These are phyloP conservation scores for Montipora efflorescens DNA, from an alignment of 64 coral and sea anemone genomes.

Conservation along the genomic window DNA sequence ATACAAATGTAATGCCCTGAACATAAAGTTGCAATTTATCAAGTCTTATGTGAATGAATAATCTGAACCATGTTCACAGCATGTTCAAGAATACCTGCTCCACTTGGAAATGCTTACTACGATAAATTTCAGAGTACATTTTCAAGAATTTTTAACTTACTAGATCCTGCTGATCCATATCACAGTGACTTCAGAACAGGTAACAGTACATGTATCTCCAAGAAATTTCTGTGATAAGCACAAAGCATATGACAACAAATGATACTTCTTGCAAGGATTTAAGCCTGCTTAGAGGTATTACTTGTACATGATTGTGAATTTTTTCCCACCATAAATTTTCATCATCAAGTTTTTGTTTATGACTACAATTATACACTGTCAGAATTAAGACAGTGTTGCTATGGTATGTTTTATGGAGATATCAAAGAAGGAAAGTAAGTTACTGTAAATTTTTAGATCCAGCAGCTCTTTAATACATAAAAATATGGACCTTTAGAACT, in stretches of 20 bases:
- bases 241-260: neutral
- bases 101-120: neutral
- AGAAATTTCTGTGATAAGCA: neutral
- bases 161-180: slow-evolving; percentile 17
- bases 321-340: too few species aligned
- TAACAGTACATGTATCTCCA: neutral
- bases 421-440: too few species aligned
- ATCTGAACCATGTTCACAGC: neutral
- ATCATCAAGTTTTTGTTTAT: too few species aligned
- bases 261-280: neutral
- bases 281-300: too few species aligned
- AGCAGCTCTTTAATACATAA: too few species aligned
- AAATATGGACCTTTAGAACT: too few species aligned
- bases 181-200: neutral
- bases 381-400: too few species aligned
- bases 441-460: too few species aligned
- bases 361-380: too few species aligned
- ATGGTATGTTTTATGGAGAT: too few species aligned
- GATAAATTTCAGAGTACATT: slow-evolving; percentile 22
- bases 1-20: too few species aligned
- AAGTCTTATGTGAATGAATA: neutral
- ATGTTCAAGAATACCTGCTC: neutral
- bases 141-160: slow-evolving; percentile 51
- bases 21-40: neutral
- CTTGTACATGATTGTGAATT: too few species aligned